Evolutionary conservation across 2,797 vertebrate species (phyloP), one percentile per base, ranked within the genome.

Genomic region (Echeneis naucrates): DNA sequence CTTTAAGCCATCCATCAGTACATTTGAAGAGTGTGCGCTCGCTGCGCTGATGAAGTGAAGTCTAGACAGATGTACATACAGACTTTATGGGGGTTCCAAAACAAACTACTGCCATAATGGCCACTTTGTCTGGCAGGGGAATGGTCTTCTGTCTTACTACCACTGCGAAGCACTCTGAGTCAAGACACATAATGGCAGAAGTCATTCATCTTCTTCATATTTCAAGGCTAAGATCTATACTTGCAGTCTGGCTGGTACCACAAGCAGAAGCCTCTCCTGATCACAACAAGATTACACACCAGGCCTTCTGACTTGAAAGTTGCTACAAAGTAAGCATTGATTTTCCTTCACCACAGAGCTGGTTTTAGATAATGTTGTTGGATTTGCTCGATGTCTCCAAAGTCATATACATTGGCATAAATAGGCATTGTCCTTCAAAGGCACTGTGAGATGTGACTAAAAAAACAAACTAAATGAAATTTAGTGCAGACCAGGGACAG

Each of bases 301-400:
- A 79, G 56, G 65, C 57, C 68, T 21, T 72, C 70, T 32, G 61
- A 81, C 61, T 68, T 72, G 23, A 71, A 53, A 32, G 21, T 38
- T 61, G 21, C 71, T 78, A 88, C 60, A 61, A 27, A 60, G 76
- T 88, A 76, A 75, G 63, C 35, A 90, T 86, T 37, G 88, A 89
- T 86, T 69, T 58, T 54, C 62, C 40, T 38, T 42, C 58, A 67
- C 27, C 57, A 26, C 32, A 66, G 67, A 35, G 64, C n/a, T 45
- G 24, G 40, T 76, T 84, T 80, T 60, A 68, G 69, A 67, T 72
- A 64, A 77, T 65, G 66, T 52, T 74, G 70, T 56, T 67, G 55
- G 52, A 80, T 67, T 77, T 71, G 73, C 60, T 75, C 57, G 57
- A 14, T 71, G 40, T 80, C 80, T 78, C 42, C 8, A 35, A 30